These are phyloP conservation scores for Isoperla grammatica DNA, from an alignment of 2,888 invertebrate species.

Conservation along the genomic window DNA sequence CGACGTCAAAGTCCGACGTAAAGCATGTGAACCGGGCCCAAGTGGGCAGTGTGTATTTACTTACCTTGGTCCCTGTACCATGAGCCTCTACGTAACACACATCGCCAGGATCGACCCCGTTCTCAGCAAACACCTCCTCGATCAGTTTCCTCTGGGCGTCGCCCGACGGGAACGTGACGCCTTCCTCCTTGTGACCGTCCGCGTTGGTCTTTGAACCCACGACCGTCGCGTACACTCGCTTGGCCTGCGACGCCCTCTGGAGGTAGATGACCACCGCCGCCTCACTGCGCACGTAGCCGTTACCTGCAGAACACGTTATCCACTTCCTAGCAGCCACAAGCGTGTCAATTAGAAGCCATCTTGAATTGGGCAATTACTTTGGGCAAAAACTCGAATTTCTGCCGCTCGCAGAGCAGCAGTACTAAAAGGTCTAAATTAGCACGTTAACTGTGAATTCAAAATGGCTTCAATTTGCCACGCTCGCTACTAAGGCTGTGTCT, in stretches of 20 bases:
- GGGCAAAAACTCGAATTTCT: no score
- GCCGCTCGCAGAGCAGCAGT: no score
- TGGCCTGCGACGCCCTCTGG: conserved; percentile 70
- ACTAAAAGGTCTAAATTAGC: no score
- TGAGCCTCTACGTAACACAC: conserved; percentile 95
- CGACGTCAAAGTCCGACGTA: no score
- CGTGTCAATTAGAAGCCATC: no score
- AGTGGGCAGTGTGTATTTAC: no score
- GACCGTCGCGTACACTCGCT: conserved; percentile 78
- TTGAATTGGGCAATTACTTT: no score
- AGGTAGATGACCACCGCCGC: conserved; percentile 76
- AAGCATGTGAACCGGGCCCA: no score
- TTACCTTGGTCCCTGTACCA: conserved; percentile 95
- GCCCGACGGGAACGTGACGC: conserved; percentile 81
- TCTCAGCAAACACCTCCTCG: conserved; percentile 80
- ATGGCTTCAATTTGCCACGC: no score
- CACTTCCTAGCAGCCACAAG: no score
- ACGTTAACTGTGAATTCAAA: no score
- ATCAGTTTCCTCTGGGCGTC: conserved; percentile 75
- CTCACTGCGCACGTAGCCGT: conserved; percentile 90
- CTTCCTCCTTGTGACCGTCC: conserved; percentile 88
- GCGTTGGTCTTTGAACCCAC: conserved; percentile 87
- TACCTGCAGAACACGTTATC: conserved; percentile 51
- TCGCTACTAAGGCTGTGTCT: no score
- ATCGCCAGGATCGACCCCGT: conserved; percentile 71